These are phyloP conservation scores for Myrmophylax atrothorax DNA, from an alignment of 2,113 vertebrate species.

Conservation along the genomic window DNA sequence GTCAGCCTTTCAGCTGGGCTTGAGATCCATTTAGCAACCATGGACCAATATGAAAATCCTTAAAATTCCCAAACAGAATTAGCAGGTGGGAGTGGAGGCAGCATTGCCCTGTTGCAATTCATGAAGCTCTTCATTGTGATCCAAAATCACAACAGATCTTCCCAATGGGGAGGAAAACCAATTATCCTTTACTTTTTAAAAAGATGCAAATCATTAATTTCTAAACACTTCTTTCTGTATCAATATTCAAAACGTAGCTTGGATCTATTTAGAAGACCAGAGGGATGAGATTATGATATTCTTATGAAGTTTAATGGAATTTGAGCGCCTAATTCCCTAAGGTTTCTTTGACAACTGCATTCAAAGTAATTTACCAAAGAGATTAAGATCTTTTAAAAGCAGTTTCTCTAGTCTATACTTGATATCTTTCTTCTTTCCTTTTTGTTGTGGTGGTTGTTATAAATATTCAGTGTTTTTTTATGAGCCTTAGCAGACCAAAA, in stretches of 20 bases:
- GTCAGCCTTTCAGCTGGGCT: not conserved
- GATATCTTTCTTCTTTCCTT: not conserved
- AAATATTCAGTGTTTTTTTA: conserved; percentile 43
- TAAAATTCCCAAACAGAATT: not conserved
- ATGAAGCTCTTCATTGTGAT: not conserved
- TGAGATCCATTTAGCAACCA: not conserved
- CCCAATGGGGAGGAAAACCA: not conserved
- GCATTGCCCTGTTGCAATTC: accelerated
- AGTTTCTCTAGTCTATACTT: not conserved
- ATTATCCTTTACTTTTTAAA: not conserved
- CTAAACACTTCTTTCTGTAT: not conserved
- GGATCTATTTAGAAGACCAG: not conserved
- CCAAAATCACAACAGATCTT: not conserved
- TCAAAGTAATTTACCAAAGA: not conserved
- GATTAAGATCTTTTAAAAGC: not conserved
- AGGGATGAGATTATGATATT: not conserved
- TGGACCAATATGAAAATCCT: not conserved
- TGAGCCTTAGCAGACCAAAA: conserved; percentile 23
- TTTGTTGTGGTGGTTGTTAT: conserved; percentile 3
- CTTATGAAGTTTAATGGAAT: not conserved
- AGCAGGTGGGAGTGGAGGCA: not conserved
- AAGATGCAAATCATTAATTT: not conserved
- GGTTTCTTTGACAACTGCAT: not conserved
- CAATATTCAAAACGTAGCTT: not conserved
- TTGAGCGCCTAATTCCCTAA: not conserved